Base-by-base conservation (phyloP, 1,140 invertebrate genomes). In the Coenobita brevimanus region DNA sequence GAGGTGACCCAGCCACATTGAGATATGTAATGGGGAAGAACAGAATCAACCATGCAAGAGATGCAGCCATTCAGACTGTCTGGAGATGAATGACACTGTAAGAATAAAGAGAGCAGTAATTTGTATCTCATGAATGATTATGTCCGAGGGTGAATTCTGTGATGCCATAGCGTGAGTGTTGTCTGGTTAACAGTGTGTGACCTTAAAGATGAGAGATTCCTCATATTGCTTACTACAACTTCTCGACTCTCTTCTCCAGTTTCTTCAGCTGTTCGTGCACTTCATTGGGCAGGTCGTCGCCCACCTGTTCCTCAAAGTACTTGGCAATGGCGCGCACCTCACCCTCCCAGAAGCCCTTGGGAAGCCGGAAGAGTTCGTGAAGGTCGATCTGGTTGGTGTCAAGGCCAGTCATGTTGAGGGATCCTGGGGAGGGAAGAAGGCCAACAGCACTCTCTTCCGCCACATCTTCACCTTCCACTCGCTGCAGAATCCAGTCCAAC, bases 301-400 rank as follows among this genome's bases (percentile, higher is more conserved):
- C 93, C 27, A 95, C 93, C 91, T 95, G 94, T 83, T 94, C 93
- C 30, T 94, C 93, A 89, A 95, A 94, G 91, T 95, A 95, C 89
- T 94, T 94, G 54, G 92, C 90, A 57, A 95, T 93, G 78, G 94
- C 93, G 41, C 93, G 92, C 4, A 93, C 96, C 94, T 99, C 99
- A 90, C 98, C 94, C 41, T 95, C 92, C 98, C 98, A 99, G 93
- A 99, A 99, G 1, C 97, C 95, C 92, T 96, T 96, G 0, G 97
- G 97, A 62, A 99, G 92, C 88, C 94, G 94, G 92, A 99, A 99
- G 0, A 99, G 93, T 91, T 97, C 95, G 3, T 97, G 93, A 92
- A 96, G 93, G 92, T 98, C 93, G 21, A 98, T 93, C 13, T 94
- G 90, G 17, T 95, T 93, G 60, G 43, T 30, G 8, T 94, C 93